Conservation (phyloP, 2,888 invertebrate species). For the Lasioglossum marginatum region DNA sequence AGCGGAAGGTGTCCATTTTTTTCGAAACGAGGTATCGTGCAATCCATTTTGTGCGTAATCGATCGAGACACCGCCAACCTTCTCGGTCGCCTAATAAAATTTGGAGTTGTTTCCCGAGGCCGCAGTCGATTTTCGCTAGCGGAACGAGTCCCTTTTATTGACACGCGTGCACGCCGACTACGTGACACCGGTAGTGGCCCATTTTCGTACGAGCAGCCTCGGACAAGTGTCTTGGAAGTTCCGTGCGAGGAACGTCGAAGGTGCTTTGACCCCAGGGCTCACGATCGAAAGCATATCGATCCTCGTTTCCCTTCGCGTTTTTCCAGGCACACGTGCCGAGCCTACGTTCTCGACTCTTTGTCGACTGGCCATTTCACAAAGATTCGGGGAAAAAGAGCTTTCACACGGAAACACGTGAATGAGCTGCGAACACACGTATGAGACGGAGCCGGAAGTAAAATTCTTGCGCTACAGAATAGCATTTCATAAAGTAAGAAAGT, state of each 20-base stretch:
- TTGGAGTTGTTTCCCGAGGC: neutral
- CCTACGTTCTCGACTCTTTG: neutral
- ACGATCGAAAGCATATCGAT: constrained; percentile 69
- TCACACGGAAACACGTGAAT: neutral
- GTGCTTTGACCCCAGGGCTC: constrained; percentile 66
- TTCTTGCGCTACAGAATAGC: neutral
- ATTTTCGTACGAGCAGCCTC: constrained; percentile 39
- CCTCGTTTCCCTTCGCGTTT: constrained; percentile 43
- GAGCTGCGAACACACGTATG: too few species aligned
- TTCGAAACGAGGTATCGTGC: neutral
- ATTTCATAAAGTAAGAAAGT: neutral
- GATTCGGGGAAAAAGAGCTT: neutral
- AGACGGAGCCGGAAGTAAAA: neutral
- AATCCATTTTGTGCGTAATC: neutral
- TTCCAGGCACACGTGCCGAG: constrained; percentile 14
- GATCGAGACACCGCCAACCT: neutral
- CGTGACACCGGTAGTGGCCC: constrained; percentile 38
- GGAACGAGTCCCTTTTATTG: neutral
- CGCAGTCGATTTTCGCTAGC: neutral
- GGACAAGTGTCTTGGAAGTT: constrained; percentile 19
- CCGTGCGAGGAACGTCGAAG: constrained; percentile 41
- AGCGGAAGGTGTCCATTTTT: neutral
- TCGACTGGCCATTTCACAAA: neutral
- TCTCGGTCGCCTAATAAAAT: neutral
- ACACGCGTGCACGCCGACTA: neutral